Evolutionary conservation across 2,113 vertebrate species (phyloP).

Genomic region (Formicarius rufipectus): DNA sequence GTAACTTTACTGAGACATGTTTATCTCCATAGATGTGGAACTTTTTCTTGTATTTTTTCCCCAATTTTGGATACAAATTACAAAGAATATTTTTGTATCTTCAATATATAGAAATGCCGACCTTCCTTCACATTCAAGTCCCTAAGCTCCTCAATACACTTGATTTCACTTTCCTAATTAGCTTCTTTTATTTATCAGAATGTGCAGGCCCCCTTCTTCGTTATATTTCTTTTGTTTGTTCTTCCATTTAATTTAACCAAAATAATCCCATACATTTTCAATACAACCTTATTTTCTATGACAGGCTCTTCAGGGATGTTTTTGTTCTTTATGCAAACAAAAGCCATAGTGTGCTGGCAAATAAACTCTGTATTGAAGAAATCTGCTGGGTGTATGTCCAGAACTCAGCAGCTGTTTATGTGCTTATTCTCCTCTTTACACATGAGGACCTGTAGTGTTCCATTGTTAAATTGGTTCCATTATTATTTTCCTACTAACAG

Average conservation of each 20-base stretch:
- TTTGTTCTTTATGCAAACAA: conserved; percentile 4
- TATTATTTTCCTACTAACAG: neutral
- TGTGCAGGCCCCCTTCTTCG: neutral
- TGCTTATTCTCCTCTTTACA: neutral
- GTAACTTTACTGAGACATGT: neutral
- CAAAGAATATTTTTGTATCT: neutral
- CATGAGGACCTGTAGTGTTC: neutral
- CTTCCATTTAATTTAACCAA: neutral
- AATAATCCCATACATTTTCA: conserved; percentile 1
- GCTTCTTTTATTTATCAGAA: conserved; percentile 10
- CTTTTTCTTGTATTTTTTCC: neutral
- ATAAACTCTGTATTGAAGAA: neutral
- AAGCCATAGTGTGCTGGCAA: neutral
- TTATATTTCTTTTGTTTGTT: neutral
- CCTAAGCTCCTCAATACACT: neutral
- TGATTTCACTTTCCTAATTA: conserved; percentile 24
- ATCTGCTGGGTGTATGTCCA: neutral
- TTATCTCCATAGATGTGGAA: neutral
- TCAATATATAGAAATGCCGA: neutral
- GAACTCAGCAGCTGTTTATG: neutral
- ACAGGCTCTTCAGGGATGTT: neutral
- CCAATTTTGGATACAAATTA: neutral
- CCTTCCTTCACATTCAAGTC: neutral
- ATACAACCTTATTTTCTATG: neutral
- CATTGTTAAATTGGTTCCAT: neutral